These are phyloP conservation scores for Drosophila recens DNA, from an alignment of 2,888 invertebrate genomes.

Conservation along the genomic window DNA sequence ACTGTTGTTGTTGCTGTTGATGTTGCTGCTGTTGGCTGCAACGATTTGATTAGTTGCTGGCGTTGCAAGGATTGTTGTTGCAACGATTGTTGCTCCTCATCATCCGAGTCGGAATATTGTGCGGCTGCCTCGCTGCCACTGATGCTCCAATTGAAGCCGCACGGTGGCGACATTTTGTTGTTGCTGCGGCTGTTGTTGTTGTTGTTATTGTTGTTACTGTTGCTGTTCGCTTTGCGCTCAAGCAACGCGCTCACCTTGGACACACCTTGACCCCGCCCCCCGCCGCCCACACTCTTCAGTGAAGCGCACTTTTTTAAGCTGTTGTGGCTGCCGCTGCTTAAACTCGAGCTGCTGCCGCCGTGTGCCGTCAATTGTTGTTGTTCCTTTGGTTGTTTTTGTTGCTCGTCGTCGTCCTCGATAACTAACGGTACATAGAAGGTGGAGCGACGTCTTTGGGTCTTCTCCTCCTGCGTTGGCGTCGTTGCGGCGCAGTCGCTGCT, in stretches of 20 bases:
- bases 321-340: slow-evolving; percentile 48
- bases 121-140: slow-evolving; percentile 77
- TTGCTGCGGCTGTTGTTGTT: slow-evolving; percentile 24
- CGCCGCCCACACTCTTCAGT: slow-evolving; percentile 47
- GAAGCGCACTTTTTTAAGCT: slow-evolving; percentile 69
- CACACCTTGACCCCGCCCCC: slow-evolving; percentile 11
- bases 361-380: slow-evolving; percentile 36
- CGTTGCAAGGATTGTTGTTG: slow-evolving; percentile 51
- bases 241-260: slow-evolving; percentile 71
- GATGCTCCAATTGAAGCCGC: slow-evolving; percentile 85
- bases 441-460: slow-evolving; percentile 88
- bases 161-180: slow-evolving; percentile 82
- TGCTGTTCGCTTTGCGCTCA: slow-evolving; percentile 53
- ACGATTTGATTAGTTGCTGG: slow-evolving; percentile 50
- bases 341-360: slow-evolving; percentile 57
- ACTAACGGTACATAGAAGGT: slow-evolving; percentile 91
- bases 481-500: slow-evolving; percentile 49
- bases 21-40: slow-evolving; percentile 24
- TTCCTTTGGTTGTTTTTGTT: slow-evolving; percentile 9
- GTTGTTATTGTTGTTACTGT: slow-evolving; percentile 27
- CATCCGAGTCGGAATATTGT: slow-evolving; percentile 79
- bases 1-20: slow-evolving; percentile 14
- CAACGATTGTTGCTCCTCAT: slow-evolving; percentile 64
- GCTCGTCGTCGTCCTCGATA: slow-evolving; percentile 80
- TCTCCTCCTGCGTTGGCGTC: slow-evolving; percentile 83